phyloP scores from a whole-genome alignment of 1,140 invertebrate genomes.

The Drosophila subpulchrella region DNA sequence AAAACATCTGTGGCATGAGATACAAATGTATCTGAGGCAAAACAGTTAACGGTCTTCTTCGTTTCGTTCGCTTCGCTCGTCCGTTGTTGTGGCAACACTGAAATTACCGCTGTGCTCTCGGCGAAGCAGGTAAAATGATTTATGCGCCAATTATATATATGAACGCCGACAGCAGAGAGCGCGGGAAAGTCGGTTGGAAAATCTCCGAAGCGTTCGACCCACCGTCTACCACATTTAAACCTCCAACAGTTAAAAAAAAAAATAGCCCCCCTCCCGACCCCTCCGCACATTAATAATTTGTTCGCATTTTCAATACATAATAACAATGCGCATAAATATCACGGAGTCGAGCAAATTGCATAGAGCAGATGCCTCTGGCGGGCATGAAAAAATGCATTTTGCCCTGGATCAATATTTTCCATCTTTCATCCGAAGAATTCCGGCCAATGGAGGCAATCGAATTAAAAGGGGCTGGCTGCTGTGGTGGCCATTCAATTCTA shows the following conservation, averaged over 20 bases:
- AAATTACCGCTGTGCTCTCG: constrained; percentile 69
- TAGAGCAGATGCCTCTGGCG: constrained; percentile 56
- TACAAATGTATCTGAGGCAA: constrained; percentile 53
- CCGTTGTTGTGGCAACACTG: constrained; percentile 55
- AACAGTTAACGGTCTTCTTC: constrained; percentile 64
- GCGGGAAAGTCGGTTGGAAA: constrained; percentile 66
- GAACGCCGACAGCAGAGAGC: constrained; percentile 47
- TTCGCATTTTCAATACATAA: constrained; percentile 79
- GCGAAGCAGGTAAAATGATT: constrained; percentile 73
- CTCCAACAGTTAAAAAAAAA: not conserved
- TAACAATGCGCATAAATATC: constrained; percentile 81
- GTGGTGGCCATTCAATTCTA: constrained; percentile 22
- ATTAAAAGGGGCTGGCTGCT: constrained; percentile 14
- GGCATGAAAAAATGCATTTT: constrained; percentile 8
- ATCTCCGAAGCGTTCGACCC: constrained; percentile 19
- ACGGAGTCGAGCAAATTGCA: constrained; percentile 64
- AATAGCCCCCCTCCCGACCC: not conserved
- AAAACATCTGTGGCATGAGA: constrained; percentile 27
- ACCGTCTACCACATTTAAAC: constrained; percentile 8
- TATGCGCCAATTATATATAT: constrained; percentile 73
- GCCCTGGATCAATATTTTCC: constrained; percentile 29
- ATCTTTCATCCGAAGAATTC: constrained; percentile 9
- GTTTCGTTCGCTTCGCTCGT: not conserved
- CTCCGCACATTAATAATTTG: constrained; percentile 73
- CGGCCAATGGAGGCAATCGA: constrained; percentile 7